Conservation (phyloP, 2,888 invertebrate species). For the Macroteleia sp. region DNA sequence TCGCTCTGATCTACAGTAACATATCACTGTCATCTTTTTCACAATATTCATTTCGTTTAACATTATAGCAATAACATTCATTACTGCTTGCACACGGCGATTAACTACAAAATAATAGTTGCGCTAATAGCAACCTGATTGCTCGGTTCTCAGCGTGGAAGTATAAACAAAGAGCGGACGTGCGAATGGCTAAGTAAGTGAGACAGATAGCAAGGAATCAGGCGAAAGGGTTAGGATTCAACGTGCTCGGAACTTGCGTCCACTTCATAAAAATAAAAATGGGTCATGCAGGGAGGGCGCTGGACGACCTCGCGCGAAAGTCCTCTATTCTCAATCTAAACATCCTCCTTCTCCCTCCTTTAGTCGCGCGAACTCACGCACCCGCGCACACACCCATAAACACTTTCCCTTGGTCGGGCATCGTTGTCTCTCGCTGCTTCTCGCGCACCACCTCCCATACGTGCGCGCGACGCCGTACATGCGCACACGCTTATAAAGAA, state of each 20-base stretch:
- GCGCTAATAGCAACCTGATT: conserved; percentile 13
- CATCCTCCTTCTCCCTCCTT: conserved; percentile 23
- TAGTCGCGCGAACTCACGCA: conserved; percentile 21
- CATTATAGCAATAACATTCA: conserved; percentile 27
- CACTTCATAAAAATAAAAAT: conserved; percentile 48
- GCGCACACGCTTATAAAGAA: conserved; percentile 11
- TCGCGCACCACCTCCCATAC: conserved; percentile 23
- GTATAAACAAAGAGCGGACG: conserved; percentile 32
- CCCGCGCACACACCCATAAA: conserved; percentile 54
- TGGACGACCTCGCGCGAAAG: conserved; percentile 61
- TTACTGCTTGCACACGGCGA: conserved; percentile 11
- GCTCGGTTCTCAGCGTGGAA: not conserved
- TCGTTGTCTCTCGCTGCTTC: conserved; percentile 29
- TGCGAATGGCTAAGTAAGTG: conserved; percentile 29
- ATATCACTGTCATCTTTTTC: too few relatives aligned
- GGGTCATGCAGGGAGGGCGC: conserved; percentile 56
- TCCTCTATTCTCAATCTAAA: conserved; percentile 48
- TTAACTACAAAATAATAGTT: conserved; percentile 23
- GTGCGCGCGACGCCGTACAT: conserved; percentile 10
- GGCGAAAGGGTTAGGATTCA: conserved; percentile 37
- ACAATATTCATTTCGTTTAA: conserved; percentile 16
- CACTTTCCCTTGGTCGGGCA: conserved; percentile 55
- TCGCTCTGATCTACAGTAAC: too few relatives aligned
- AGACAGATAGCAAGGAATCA: conserved; percentile 17
- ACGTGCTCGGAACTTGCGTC: conserved; percentile 23